phyloP scores from a whole-genome alignment of 2,113 vertebrate species.

The Tretioscincus oriximinensis region DNA sequence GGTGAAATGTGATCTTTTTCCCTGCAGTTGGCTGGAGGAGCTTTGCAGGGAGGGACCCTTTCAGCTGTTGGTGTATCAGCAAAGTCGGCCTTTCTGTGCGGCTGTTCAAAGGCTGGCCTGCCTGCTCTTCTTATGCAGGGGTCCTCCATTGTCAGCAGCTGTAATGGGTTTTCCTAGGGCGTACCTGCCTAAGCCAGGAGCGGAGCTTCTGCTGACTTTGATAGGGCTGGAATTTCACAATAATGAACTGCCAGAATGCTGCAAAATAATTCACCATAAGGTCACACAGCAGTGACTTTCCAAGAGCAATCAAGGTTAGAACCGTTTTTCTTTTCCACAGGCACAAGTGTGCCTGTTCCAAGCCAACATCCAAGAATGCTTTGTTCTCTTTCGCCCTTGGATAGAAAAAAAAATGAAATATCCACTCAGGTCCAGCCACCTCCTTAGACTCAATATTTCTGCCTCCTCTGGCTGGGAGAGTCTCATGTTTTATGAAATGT shows the following conservation, averaged over 20 bases:
- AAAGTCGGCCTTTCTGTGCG: neutral
- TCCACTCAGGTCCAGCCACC: conserved; percentile 29
- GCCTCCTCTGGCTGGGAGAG: neutral
- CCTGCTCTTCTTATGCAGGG: neutral
- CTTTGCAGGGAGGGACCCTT: no score
- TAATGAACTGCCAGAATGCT: neutral
- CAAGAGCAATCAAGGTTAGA: conserved; percentile 6
- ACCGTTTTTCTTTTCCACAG: neutral
- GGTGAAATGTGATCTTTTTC: no score
- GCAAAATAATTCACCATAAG: neutral
- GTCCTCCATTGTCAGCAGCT: neutral
- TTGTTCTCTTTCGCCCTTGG: neutral
- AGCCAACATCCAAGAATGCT: conserved; percentile 21
- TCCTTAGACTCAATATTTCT: neutral
- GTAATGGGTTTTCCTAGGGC: neutral
- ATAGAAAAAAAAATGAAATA: neutral
- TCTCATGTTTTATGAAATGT: neutral
- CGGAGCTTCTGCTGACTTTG: neutral
- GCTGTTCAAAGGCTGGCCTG: neutral
- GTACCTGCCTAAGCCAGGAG: neutral
- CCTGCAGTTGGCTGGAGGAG: no score
- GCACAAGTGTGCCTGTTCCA: conserved; percentile 13
- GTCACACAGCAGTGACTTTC: rapidly evolving
- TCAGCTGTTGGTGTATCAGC: neutral
- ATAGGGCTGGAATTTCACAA: conserved; percentile 15